phyloP scores from a whole-genome alignment of 2,113 vertebrate species.

The Oreochromis aureus region DNA sequence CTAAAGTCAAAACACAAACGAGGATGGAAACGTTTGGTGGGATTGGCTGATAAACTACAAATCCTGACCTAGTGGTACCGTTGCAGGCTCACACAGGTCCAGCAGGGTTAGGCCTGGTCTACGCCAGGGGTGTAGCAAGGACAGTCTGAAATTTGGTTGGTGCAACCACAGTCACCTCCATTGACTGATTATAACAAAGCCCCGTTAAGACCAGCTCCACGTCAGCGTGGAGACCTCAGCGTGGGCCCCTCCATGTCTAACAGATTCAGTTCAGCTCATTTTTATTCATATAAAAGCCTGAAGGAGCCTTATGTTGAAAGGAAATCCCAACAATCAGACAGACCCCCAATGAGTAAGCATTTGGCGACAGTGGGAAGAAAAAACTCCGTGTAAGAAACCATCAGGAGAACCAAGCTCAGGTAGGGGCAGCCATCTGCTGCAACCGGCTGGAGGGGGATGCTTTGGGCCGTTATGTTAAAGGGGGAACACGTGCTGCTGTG shows the following conservation, averaged over 20 bases:
- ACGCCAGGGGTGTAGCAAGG: neutral
- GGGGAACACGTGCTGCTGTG: neutral
- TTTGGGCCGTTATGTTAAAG: neutral
- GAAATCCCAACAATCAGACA: neutral
- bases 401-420: neutral
- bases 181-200: neutral
- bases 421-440: neutral
- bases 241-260: accelerated
- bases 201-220: neutral
- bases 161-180: neutral
- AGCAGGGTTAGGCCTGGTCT: neutral
- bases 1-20: neutral
- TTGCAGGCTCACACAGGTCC: neutral
- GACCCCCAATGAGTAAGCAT: neutral
- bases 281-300: neutral
- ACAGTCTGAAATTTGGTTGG: neutral
- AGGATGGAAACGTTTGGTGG: neutral
- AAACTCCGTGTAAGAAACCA: neutral
- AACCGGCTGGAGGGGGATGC: neutral
- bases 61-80: neutral
- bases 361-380: neutral
- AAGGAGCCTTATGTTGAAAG: accelerated
- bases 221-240: neutral
- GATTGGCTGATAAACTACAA: neutral
- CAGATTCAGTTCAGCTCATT: neutral